Percentiles rank a stretch among this genome's conserved stretches.
Evolutionary conservation across 2,113 vertebrate genomes (phyloP).

Genomic region (Vidua macroura): DNA sequence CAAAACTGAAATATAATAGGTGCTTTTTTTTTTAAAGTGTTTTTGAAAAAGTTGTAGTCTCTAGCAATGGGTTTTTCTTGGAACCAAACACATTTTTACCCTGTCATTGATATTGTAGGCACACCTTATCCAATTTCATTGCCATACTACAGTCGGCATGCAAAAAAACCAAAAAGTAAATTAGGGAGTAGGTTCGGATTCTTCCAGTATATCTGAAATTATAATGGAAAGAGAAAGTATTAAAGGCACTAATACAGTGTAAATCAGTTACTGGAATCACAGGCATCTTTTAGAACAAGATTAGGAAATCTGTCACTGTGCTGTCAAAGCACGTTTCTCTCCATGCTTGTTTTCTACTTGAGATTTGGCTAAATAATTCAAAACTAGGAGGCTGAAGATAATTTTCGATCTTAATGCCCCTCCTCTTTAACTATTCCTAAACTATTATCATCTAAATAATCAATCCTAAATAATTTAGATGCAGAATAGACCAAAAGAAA

Average conservation of each 20-base stretch:
- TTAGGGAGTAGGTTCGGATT: background rate
- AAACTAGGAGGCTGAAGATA: background rate
- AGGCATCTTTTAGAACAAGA: background rate
- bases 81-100: background rate
- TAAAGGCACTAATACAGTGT: background rate
- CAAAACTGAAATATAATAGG: background rate
- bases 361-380: background rate
- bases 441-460: background rate
- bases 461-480: background rate
- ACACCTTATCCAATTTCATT: background rate
- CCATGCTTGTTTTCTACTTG: background rate
- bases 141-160: background rate
- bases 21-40: background rate
- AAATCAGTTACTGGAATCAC: background rate
- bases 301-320: background rate
- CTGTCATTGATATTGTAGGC: background rate
- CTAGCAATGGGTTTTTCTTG: background rate
- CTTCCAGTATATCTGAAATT: background rate
- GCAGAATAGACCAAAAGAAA: background rate
- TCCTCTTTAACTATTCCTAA: background rate
- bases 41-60: background rate
- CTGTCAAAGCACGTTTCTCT: background rate
- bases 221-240: background rate
- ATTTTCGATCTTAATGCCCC: background rate
- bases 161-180: background rate